phyloP scores from a whole-genome alignment of 2,888 invertebrate genomes.

The Chaitophorus viminalis region DNA sequence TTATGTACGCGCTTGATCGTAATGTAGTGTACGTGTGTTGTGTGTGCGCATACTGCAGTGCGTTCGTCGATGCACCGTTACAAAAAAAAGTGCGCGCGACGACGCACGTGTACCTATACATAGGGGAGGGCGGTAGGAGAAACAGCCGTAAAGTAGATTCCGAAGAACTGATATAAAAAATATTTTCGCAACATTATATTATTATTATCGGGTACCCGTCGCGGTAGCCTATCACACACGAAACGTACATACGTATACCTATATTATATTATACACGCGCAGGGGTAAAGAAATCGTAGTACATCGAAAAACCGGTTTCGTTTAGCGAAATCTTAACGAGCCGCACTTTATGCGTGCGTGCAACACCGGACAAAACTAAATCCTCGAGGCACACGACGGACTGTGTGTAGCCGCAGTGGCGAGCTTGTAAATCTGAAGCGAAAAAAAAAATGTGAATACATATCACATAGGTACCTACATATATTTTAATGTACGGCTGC shows the following conservation, averaged over 20 bases:
- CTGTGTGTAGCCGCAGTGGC: too few species aligned
- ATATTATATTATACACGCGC: too few species aligned
- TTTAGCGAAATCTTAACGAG: constrained; percentile 53
- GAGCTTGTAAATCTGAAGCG: constrained; percentile 18
- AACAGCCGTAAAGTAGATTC: constrained; percentile 16
- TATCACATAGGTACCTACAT: too few species aligned
- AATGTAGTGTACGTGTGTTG: too few species aligned
- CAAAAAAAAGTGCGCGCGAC: not conserved
- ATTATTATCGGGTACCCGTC: not conserved
- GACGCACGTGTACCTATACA: too few species aligned
- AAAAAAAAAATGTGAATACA: constrained; percentile 10
- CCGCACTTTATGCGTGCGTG: constrained; percentile 22
- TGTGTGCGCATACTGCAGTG: too few species aligned
- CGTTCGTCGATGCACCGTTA: not conserved
- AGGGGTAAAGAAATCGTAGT: constrained; percentile 30
- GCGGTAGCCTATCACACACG: not conserved
- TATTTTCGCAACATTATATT: constrained; percentile 19
- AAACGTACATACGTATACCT: not conserved
- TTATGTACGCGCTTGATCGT: not conserved
- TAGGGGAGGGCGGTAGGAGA: not conserved
- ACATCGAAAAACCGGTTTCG: constrained; percentile 41
- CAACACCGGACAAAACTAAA: constrained; percentile 25
- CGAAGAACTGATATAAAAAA: constrained; percentile 33
- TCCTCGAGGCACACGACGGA: constrained; percentile 19
- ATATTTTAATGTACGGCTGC: too few species aligned